A percentile compares a stretch with the other conserved stretches of the same genome.
These are phyloP conservation scores for Gymnogyps californianus DNA, from an alignment of 2,113 vertebrate genomes.

Conservation along the genomic window DNA sequence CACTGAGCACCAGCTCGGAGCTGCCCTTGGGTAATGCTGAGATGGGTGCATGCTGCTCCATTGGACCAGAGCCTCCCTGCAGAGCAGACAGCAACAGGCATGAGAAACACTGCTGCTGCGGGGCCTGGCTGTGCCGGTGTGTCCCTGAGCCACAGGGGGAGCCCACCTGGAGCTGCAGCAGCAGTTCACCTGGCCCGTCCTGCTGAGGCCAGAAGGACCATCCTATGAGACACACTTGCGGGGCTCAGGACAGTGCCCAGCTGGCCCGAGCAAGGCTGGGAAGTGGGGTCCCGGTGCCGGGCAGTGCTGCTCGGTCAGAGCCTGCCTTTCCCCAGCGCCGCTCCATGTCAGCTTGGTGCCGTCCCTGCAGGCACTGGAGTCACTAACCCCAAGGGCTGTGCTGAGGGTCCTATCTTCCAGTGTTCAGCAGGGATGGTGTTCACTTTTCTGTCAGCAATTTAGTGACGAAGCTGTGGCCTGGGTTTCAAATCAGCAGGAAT, in stretches of 20 bases:
- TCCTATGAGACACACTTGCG: background rate
- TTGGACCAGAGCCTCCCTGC: background rate
- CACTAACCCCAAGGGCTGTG: background rate
- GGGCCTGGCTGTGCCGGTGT: too few species aligned
- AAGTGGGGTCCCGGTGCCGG: background rate
- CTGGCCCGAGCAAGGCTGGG: background rate
- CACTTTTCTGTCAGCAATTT: background rate
- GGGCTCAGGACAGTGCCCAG: background rate
- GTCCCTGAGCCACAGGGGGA: background rate
- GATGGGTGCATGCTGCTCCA: background rate
- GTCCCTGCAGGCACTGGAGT: background rate
- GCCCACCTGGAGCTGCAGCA: background rate
- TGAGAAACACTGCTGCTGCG: background rate
- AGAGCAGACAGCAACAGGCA: background rate
- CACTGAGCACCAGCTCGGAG: background rate
- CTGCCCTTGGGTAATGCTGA: background rate
- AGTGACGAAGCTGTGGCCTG: background rate
- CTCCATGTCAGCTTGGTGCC: accelerated
- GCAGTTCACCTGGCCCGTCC: background rate
- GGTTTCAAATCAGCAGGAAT: background rate
- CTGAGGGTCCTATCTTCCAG: background rate
- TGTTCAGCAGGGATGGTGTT: background rate
- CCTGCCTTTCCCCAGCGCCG: background rate
- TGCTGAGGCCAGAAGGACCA: background rate
- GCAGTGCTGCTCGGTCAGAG: background rate